Conservation (phyloP, 2,113 vertebrate genomes). For the Gulo gulo region DNA sequence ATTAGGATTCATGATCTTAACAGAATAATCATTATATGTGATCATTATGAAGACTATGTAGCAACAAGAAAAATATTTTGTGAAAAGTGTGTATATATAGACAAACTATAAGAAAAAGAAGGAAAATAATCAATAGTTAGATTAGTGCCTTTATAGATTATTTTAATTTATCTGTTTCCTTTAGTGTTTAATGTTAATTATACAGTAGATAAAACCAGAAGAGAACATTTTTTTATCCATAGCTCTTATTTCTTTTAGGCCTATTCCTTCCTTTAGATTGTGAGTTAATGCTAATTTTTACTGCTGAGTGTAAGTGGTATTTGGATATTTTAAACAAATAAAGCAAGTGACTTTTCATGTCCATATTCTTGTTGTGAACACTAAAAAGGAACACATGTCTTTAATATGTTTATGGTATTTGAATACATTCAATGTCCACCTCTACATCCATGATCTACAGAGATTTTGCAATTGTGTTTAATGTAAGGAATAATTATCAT, state of each 20-base stretch:
- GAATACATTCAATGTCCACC: not conserved
- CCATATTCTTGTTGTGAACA: not conserved
- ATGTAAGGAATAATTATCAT: not conserved
- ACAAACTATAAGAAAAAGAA: not conserved
- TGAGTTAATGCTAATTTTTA: not conserved
- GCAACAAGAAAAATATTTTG: conserved; percentile 11
- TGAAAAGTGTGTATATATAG: not conserved
- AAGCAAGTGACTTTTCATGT: not conserved
- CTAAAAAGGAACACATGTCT: not conserved
- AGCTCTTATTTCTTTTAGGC: not conserved
- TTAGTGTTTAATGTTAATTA: not conserved
- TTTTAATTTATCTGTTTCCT: not conserved
- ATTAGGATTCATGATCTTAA: not conserved
- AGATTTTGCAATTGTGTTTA: not conserved
- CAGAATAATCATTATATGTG: not conserved
- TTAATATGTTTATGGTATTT: not conserved
- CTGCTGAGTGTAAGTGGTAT: not conserved
- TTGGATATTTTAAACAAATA: conserved; percentile 19
- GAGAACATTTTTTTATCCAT: not conserved
- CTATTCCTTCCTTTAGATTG: not conserved
- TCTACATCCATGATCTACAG: not conserved
- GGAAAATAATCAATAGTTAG: not conserved
- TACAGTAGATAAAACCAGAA: not conserved
- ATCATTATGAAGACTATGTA: not conserved
- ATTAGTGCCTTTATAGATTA: not conserved